These are phyloP conservation scores for Teleogryllus oceanicus DNA, from an alignment of 2,888 invertebrate species.

Conservation along the genomic window DNA sequence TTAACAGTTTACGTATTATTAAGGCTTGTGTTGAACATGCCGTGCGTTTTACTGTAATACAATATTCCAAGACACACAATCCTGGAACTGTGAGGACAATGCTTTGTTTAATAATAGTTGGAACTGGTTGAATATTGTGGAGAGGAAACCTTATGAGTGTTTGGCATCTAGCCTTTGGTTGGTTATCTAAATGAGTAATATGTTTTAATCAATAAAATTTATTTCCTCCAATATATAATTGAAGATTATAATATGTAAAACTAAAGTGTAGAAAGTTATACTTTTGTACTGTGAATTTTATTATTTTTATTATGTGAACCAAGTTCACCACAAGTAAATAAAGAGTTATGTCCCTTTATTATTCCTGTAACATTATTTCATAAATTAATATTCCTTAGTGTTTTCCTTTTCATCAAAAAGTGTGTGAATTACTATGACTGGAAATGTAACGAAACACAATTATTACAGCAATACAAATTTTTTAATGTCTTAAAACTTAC, in stretches of 20 bases:
- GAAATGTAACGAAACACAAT: no score
- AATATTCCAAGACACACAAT: no score
- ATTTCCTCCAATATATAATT: slow-evolving; percentile 28
- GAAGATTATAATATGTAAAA: slow-evolving; percentile 30
- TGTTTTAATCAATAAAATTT: slow-evolving; percentile 28
- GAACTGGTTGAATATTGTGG: neutral
- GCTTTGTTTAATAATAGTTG: no score
- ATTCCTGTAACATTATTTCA: neutral
- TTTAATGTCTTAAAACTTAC: no score
- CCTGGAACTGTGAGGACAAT: no score
- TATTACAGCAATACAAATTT: no score
- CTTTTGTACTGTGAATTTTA: slow-evolving; percentile 38
- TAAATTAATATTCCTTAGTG: neutral
- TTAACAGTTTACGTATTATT: no score
- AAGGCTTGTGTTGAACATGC: no score
- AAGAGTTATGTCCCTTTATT: slow-evolving; percentile 28
- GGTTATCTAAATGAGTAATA: slow-evolving; percentile 19
- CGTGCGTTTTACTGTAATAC: no score
- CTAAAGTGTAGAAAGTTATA: slow-evolving; percentile 35
- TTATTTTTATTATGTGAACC: slow-evolving; percentile 36
- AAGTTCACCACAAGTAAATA: slow-evolving; percentile 32
- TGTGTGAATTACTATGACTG: no score
- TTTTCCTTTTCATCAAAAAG: no score
- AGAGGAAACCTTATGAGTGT: neutral
- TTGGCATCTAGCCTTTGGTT: slow-evolving; percentile 24